Conservation (phyloP, 1,140 invertebrate species). For the Archivesica marissinica region DNA sequence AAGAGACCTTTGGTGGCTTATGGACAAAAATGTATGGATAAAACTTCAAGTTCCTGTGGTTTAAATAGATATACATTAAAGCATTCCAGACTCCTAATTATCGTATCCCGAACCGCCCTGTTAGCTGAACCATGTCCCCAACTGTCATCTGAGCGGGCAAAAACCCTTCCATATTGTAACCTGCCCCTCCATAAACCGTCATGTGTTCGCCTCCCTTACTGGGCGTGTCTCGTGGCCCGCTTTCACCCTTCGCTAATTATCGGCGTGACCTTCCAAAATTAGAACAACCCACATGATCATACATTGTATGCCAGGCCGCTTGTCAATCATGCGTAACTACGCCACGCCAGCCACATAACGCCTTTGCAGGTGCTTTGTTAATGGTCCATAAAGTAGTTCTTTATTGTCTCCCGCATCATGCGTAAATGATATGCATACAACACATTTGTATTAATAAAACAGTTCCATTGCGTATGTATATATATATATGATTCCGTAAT, state of each 20-base stretch:
- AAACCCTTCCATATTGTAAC: no score
- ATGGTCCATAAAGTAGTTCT: slow-evolving; percentile 47
- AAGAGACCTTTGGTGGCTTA: no score
- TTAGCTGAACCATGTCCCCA: no score
- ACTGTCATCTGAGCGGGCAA: no score
- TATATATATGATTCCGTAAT: background rate
- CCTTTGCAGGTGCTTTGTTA: background rate
- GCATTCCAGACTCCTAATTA: no score
- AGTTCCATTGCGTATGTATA: no score
- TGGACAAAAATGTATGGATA: no score
- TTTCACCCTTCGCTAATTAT: slow-evolving; percentile 39
- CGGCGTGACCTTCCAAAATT: slow-evolving; percentile 51
- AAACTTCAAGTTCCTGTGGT: no score
- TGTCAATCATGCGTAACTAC: slow-evolving; percentile 53
- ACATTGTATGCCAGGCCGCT: slow-evolving; percentile 28
- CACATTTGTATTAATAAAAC: no score
- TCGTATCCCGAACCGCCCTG: no score
- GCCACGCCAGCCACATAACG: slow-evolving; percentile 57
- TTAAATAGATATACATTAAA: no score
- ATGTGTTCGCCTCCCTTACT: slow-evolving; percentile 6
- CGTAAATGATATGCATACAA: background rate
- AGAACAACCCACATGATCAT: slow-evolving; percentile 58
- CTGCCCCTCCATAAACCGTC: no score
- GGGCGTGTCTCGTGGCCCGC: slow-evolving; percentile 55
- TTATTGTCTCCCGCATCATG: background rate